A percentile compares a stretch with the other conserved stretches of the same genome.
phyloP scores from a whole-genome alignment of 1,140 invertebrate species.

The Pachyrhynchus sulphureomaculatus region DNA sequence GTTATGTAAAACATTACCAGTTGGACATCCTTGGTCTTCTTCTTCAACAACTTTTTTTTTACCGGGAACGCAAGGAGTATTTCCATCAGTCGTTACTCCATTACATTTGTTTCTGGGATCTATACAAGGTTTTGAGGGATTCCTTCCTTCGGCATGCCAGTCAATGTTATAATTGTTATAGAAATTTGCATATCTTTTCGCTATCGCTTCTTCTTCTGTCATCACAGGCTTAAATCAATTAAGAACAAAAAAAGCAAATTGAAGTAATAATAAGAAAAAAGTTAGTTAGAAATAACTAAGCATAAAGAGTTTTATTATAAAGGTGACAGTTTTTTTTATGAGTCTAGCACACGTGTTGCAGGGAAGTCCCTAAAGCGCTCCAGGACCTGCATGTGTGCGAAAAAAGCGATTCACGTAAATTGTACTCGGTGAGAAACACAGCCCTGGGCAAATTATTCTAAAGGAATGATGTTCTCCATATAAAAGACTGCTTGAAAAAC shows the following conservation, averaged over 20 bases:
- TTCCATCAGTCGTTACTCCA: conserved; percentile 40
- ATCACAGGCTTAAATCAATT: conserved; percentile 13
- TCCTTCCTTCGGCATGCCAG: conserved; percentile 33
- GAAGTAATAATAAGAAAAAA: neutral
- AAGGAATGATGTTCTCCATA: too few species aligned
- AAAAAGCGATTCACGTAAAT: too few species aligned
- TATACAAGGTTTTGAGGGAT: neutral
- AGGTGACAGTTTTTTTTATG: too few species aligned
- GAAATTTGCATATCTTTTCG: conserved; percentile 40
- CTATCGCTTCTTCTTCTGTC: conserved; percentile 29
- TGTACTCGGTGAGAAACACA: too few species aligned
- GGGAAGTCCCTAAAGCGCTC: too few species aligned
- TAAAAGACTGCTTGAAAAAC: too few species aligned
- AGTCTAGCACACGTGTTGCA: too few species aligned
- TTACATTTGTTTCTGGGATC: conserved; percentile 20
- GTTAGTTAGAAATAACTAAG: too few species aligned
- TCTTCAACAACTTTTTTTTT: neutral
- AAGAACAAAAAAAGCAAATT: neutral
- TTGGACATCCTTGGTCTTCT: conserved; percentile 35
- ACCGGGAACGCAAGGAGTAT: conserved; percentile 38
- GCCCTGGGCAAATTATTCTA: too few species aligned
- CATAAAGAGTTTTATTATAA: too few species aligned
- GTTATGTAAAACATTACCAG: conserved; percentile 19
- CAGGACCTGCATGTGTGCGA: too few species aligned
- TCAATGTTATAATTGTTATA: conserved; percentile 47